Percentiles rank a stretch among this genome's conserved stretches.
phyloP scores from a whole-genome alignment of 2,888 invertebrate genomes.

The Leucophenga montana region DNA sequence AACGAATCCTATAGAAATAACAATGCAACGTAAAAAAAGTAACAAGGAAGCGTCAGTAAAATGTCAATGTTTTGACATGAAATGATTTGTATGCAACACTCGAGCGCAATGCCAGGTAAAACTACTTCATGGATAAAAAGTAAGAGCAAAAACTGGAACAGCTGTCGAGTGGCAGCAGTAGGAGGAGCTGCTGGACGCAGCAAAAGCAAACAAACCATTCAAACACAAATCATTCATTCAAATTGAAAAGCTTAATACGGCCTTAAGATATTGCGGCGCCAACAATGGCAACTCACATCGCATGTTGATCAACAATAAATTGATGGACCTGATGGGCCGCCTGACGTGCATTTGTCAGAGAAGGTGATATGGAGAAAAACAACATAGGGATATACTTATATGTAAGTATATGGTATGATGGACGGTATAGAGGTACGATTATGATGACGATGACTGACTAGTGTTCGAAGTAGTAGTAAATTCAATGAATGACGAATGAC shows the following conservation, averaged over 20 bases:
- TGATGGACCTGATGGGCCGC: conserved; percentile 36
- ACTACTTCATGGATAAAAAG: conserved; percentile 15
- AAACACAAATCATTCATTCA: neutral
- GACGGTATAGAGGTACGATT: no score
- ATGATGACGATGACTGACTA: neutral
- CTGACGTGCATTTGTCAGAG: conserved; percentile 27
- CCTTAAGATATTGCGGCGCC: conserved; percentile 6
- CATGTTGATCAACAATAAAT: conserved; percentile 66
- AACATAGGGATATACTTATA: neutral
- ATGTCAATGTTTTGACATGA: conserved; percentile 62
- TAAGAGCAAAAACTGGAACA: neutral
- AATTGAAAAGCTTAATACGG: neutral
- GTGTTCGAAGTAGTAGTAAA: conserved; percentile 2
- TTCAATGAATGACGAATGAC: conserved; percentile 16
- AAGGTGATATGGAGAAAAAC: neutral
- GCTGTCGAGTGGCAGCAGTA: no score
- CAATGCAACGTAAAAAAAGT: conserved; percentile 5
- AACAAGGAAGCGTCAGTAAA: conserved; percentile 28
- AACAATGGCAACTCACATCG: conserved; percentile 42
- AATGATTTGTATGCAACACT: conserved; percentile 51
- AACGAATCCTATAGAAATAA: neutral
- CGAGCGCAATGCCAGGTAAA: neutral
- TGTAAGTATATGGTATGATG: neutral
- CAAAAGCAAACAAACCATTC: neutral
- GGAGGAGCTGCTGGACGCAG: no score